Conservation (phyloP, 2,797 vertebrate species). For the Leptatherina wallacei region DNA sequence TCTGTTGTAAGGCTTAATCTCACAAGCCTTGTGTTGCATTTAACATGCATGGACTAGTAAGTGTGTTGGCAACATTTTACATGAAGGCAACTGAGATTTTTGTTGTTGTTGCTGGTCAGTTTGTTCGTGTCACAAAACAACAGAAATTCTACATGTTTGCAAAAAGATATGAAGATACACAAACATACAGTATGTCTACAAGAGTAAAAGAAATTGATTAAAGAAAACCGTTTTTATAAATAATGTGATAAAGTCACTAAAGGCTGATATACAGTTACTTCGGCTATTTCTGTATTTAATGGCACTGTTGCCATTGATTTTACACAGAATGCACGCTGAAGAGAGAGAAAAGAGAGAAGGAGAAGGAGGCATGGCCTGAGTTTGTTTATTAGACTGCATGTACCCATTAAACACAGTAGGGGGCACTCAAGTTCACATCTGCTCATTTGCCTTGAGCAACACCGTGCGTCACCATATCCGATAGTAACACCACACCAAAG, state of each 20-base stretch:
- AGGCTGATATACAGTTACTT: not conserved
- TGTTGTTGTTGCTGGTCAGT: not conserved
- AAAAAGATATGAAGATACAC: not conserved
- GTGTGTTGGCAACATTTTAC: constrained; percentile 9
- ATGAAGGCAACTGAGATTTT: not conserved
- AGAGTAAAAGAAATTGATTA: not conserved
- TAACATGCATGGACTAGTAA: constrained; percentile 24
- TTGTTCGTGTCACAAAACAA: not conserved
- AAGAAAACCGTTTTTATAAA: not conserved
- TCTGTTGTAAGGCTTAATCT: constrained; percentile 41
- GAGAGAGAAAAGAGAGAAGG: not conserved
- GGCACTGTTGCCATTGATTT: not conserved
- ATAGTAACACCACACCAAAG: constrained; percentile 43
- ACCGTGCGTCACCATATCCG: constrained; percentile 41
- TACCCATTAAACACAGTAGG: constrained; percentile 55
- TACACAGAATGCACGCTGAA: not conserved
- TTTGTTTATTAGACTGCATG: constrained; percentile 8
- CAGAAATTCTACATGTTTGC: too few relatives aligned
- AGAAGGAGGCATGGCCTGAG: not conserved
- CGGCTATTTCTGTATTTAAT: not conserved
- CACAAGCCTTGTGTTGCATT: constrained; percentile 40
- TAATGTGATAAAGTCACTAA: not conserved
- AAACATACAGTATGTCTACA: not conserved
- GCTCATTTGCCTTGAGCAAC: constrained; percentile 29
- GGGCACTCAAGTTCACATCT: constrained; percentile 55